A percentile compares a stretch with the other conserved stretches of the same genome.
These are phyloP conservation scores for Spizaetus ornatus DNA, from an alignment of 2,113 vertebrate species.

Conservation along the genomic window DNA sequence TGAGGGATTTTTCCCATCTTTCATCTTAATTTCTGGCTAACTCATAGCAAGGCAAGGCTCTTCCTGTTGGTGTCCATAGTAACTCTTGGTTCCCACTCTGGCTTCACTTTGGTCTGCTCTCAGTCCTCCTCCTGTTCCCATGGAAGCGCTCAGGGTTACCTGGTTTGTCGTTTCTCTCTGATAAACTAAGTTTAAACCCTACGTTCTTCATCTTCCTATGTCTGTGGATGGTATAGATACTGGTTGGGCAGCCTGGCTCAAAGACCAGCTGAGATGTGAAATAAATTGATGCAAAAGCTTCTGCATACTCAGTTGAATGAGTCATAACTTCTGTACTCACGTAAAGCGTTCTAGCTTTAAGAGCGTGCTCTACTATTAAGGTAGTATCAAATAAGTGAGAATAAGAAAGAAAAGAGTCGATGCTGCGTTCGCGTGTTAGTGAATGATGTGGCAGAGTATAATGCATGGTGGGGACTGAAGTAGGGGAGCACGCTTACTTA, in stretches of 20 bases:
- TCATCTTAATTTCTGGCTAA: not conserved
- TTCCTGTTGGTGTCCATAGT: accelerated
- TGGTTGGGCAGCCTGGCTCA: not conserved
- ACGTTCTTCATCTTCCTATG: not conserved
- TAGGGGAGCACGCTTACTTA: accelerated
- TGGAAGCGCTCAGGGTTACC: not conserved
- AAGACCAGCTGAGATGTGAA: not conserved
- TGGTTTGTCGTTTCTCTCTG: not conserved
- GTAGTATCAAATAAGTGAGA: not conserved
- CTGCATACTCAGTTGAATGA: not conserved
- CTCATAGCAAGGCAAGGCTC: not conserved
- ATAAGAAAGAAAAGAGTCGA: not conserved
- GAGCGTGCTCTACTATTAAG: not conserved
- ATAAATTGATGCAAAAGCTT: not conserved
- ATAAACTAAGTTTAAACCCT: not conserved
- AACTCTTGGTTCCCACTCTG: not conserved
- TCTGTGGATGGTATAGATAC: too few relatives aligned
- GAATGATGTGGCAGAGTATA: not conserved
- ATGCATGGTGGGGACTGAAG: accelerated
- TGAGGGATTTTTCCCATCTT: not conserved
- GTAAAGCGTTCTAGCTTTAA: not conserved
- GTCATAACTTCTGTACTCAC: not conserved
- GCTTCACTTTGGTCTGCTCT: not conserved
- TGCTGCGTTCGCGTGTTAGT: accelerated
- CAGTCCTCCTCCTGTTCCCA: not conserved